Evolutionary conservation across 2,888 invertebrate species (phyloP).

Genomic region (Ferrisia virgata): DNA sequence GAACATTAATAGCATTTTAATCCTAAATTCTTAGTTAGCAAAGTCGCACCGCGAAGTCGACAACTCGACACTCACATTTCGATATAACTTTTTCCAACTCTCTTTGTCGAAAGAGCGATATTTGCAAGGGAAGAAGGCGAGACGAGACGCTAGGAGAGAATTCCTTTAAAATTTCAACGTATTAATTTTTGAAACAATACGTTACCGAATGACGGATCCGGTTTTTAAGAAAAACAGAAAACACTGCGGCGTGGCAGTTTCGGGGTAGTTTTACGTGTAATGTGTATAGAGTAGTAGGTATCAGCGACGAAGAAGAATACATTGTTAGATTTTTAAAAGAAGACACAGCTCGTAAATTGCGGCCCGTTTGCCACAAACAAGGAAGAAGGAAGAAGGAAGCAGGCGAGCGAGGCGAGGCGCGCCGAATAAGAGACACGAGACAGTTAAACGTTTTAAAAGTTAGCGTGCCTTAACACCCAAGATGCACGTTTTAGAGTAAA

Average conservation of each 20-base stretch:
- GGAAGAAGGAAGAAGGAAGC: neutral
- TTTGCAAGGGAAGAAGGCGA: too few relatives aligned
- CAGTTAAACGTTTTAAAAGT: conserved; percentile 28
- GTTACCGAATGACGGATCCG: neutral
- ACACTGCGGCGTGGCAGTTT: too few relatives aligned
- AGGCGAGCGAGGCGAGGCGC: too few relatives aligned
- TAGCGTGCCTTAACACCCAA: conserved; percentile 30
- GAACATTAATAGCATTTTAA: too few relatives aligned
- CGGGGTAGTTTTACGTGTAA: too few relatives aligned
- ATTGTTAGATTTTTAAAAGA: neutral
- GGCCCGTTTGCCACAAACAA: neutral
- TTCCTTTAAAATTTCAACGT: neutral
- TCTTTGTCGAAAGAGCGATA: too few relatives aligned
- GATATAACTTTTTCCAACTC: too few relatives aligned
- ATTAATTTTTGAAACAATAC: conserved; percentile 6
- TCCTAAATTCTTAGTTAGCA: too few relatives aligned
- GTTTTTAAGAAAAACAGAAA: neutral
- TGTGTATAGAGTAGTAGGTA: too few relatives aligned
- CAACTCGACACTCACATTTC: too few relatives aligned
- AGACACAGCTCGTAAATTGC: neutral
- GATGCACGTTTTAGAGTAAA: neutral
- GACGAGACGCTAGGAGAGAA: too few relatives aligned
- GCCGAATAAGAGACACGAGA: conserved; percentile 8
- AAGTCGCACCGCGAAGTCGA: too few relatives aligned
- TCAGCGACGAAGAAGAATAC: neutral